Evolutionary conservation across 2,113 vertebrate genomes (phyloP), one percentile per base, ranked within the genome.

Genomic region (Hippocampus comes): DNA sequence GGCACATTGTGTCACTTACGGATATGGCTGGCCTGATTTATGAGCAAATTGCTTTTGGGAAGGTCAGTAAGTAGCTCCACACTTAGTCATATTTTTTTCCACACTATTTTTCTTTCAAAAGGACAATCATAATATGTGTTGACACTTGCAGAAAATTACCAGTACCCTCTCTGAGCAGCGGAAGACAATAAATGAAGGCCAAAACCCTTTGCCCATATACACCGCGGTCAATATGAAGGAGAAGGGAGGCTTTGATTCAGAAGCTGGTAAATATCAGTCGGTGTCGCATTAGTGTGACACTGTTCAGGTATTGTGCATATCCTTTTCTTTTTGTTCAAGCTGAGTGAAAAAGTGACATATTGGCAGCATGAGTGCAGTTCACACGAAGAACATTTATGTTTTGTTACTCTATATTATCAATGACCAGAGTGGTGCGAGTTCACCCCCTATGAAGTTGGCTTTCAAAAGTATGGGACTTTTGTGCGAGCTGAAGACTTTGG

Each of bases 191-290:
- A 84, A 84, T 68, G 74, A 12, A 0, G 95, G 93, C 48, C 94
- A 95, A 89, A 96, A 96, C 78, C 94, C 95, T 55, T 74, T 95
- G 56, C 95, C 94, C 15, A 93, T 96, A 64, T 96, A 94, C 76
- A 93, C 92, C 65, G 94, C 94, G 57, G 87, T 96, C 83, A 95
- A 94, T 74, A 91, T 94, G 79, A 97, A 95, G 84, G 85, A 94
- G 38, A 43, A 43, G 20, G 21, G 4, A 15, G 78, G 90, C 41
- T 1, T 53, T 63, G 23, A 71, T 21, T 51, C 21, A 30, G 70
- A 73, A 86, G 48, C 75, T 67, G 83, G 83, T 89, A 73, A 74
- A 59, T 53, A 81, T 66, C n/a, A 25, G 14, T 18, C 43, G 1
- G 12, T 46, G 30, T 34, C 30, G 30, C 30, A 34, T 34, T 34